A percentile compares a stretch with the other conserved stretches of the same genome.
Evolutionary conservation across 2,797 vertebrate species (phyloP).

Genomic region (Alfaro cultratus): DNA sequence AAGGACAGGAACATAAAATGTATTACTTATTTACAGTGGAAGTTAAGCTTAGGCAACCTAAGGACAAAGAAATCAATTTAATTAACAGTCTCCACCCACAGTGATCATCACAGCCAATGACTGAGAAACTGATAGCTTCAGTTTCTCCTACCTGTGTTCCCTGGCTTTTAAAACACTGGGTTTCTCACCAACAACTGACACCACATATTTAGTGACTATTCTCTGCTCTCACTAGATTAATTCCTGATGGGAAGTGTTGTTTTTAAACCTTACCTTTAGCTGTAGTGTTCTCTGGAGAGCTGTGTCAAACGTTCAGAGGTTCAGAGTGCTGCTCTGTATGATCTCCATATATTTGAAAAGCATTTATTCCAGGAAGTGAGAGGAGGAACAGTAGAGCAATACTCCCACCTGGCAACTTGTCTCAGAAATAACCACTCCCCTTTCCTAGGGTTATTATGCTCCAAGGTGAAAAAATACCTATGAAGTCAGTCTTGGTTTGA

Average conservation of each 20-base stretch:
- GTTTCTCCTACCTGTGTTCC: neutral
- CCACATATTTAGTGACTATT: conserved; percentile 3
- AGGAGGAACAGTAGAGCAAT: conserved; percentile 28
- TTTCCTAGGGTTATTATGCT: conserved; percentile 45
- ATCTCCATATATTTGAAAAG: conserved; percentile 47
- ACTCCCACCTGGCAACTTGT: conserved; percentile 35
- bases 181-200: neutral
- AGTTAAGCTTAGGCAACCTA: neutral
- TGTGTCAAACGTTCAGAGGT: conserved; percentile 39
- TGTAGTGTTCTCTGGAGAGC: neutral
- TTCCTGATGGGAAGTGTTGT: neutral
- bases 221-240: neutral
- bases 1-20: neutral
- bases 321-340: conserved; percentile 22
- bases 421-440: conserved; percentile 59
- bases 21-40: neutral
- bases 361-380: conserved; percentile 66
- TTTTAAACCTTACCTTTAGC: conserved; percentile 54
- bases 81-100: conserved; percentile 14
- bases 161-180: neutral
- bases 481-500: conserved; percentile 34
- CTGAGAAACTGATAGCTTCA: neutral
- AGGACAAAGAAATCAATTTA: neutral
- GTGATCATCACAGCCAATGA: conserved; percentile 14
- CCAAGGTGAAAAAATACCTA: conserved; percentile 59